Base-by-base conservation (phyloP, 2,113 vertebrate species). In the Sinosuthora webbiana region DNA sequence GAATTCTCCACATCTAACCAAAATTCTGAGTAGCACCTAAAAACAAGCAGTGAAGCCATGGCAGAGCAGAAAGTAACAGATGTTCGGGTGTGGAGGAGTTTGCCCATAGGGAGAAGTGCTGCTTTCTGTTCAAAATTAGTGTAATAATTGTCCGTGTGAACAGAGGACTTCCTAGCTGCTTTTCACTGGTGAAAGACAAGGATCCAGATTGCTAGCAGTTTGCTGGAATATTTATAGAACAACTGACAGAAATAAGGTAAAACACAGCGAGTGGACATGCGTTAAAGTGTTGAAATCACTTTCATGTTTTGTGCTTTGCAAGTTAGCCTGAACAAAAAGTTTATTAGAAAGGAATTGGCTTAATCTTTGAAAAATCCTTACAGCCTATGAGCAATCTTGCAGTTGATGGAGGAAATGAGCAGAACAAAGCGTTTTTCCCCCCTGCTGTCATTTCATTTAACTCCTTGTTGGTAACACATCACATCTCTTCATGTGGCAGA, bases 391-490 rank as follows among this genome's bases (percentile, higher is more conserved):
- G 23, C 24, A 52, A 3, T 83, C 49, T 56, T 83, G 30, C 24
- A 67, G 10, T 30, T 77, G 79, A 25, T 63, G 19, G 20, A 59
- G 30, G 65, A 63, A 86, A 59, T 74, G n/a, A 89, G 12, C 3
- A 65, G 53, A 83, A 28, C 52, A 57, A 50, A 1, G 3, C 6
- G 3, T 10, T 68, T 37, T 10, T 0, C 3, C 4, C 11, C 3
- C 9, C 8, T 0, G 6, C 70, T 60, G 6, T 62, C 74, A 22
- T 21, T 92, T 95, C 30, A 7, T 62, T 57, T 83, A 83, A 77
- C 47, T 90, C 42, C 10, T 3, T 25, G 31, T 23, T 62, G 19
- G 4, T 55, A 63, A 59, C 11, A 8, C 22, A 18, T 75, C 35
- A 7, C 9, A 2, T 62, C 8, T 80, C 45, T 85, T 75, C n/a